Conservation (phyloP, 2,888 invertebrate genomes). For the Dryobota labecula region DNA sequence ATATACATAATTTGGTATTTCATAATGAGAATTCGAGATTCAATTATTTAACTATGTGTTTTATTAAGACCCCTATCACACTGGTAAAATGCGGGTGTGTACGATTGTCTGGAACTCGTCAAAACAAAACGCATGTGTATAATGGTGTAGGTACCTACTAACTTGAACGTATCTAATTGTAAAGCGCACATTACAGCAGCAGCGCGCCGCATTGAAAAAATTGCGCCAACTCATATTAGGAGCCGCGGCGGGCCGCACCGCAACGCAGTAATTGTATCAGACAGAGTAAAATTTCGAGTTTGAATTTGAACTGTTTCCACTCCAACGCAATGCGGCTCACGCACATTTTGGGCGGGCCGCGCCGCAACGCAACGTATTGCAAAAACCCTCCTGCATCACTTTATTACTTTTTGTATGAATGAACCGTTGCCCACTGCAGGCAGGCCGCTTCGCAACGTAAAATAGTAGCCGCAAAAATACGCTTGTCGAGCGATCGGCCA, state of each 20-base stretch:
- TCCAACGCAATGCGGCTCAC: not conserved
- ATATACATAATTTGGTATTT: too few species aligned
- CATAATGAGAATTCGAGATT: not conserved
- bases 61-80: not conserved
- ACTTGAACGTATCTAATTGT: not conserved
- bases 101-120: not conserved
- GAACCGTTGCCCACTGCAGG: too few species aligned
- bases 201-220: not conserved
- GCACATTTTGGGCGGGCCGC: too few species aligned
- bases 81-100: conserved; percentile 13
- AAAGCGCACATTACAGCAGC: not conserved
- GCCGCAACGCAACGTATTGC: too few species aligned
- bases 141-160: not conserved
- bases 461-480: not conserved
- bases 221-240: not conserved
- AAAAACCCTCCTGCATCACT: too few species aligned
- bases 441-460: not conserved
- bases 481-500: not conserved
- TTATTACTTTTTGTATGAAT: too few species aligned
- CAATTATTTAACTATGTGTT: conserved; percentile 3
- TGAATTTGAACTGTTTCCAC: not conserved
- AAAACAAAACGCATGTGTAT: conserved; percentile 8
- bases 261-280: not conserved
- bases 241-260: too few species aligned
- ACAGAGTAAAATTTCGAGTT: too few species aligned